Evolutionary conservation across 2,888 invertebrate species (phyloP).

Genomic region (Drosophila atroscutellata): DNA sequence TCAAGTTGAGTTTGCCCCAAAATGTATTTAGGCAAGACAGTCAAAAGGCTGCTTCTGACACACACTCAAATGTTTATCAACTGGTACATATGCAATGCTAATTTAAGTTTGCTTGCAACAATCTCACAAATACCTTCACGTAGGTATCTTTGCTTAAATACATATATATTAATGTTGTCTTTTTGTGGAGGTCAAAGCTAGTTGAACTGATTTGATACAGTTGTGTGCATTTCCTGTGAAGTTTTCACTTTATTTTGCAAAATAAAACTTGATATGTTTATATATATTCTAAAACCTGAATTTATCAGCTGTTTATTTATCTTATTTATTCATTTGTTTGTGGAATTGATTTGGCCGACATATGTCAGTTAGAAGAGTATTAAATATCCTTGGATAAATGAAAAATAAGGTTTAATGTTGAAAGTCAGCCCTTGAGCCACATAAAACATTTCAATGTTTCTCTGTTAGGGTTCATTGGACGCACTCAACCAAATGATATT

Average conservation of each 20-base stretch:
- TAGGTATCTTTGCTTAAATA: not conserved
- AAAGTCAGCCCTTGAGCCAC: not conserved
- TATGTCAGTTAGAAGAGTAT: not conserved
- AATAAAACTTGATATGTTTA: not conserved
- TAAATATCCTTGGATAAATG: not conserved
- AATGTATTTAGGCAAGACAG: conserved; percentile 44
- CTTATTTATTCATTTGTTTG: too few relatives aligned
- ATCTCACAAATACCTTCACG: conserved; percentile 7
- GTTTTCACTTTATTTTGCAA: not conserved
- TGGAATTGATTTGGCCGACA: too few relatives aligned
- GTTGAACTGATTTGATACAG: conserved; percentile 6
- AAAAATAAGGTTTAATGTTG: not conserved
- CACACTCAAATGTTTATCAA: conserved; percentile 22
- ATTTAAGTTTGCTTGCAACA: conserved; percentile 16
- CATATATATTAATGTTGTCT: not conserved
- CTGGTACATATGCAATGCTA: conserved; percentile 41
- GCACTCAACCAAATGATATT: not conserved
- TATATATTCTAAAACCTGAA: not conserved
- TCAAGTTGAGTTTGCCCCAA: conserved; percentile 14
- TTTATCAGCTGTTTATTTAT: not conserved
- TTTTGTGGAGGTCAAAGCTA: conserved; percentile 1
- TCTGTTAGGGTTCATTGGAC: not conserved
- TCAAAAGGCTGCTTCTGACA: conserved; percentile 49
- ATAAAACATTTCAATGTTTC: not conserved
- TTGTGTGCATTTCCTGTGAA: not conserved